phyloP scores from a whole-genome alignment of 2,797 vertebrate genomes.

The Chiroxiphia lanceolata region DNA sequence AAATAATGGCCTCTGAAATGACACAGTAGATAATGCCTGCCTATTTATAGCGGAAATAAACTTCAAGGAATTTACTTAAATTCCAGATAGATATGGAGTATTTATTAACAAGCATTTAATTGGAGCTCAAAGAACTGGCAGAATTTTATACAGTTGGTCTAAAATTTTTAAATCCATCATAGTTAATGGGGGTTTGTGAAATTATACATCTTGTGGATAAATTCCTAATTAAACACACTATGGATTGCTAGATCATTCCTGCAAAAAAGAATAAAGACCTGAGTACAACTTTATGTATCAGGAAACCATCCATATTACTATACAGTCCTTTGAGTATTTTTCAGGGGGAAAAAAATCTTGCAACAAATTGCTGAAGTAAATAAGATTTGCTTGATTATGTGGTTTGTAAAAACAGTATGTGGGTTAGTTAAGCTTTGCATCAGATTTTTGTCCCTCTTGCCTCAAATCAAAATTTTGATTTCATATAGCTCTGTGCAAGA shows the following conservation, averaged over 20 bases:
- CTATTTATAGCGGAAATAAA: slow-evolving; percentile 44
- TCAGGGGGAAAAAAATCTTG: background rate
- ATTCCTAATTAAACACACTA: slow-evolving; percentile 54
- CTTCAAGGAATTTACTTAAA: slow-evolving; percentile 29
- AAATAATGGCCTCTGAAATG: background rate
- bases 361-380: background rate
- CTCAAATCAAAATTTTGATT: background rate
- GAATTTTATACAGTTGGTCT: slow-evolving; percentile 50
- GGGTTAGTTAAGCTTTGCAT: background rate
- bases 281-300: background rate
- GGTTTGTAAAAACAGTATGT: background rate
- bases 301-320: background rate
- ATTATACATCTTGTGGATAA: slow-evolving; percentile 46
- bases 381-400: background rate
- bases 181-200: slow-evolving; percentile 49
- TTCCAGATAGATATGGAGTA: background rate
- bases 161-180: slow-evolving; percentile 39
- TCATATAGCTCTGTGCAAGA: background rate
- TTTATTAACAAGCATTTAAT: slow-evolving; percentile 54
- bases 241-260: slow-evolving; percentile 5
- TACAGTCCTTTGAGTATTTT: background rate
- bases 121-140: slow-evolving; percentile 30
- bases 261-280: background rate
- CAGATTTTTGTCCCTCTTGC: background rate
- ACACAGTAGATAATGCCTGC: background rate